These are phyloP conservation scores for Borostomias antarcticus DNA, from an alignment of 2,797 vertebrate genomes.

Conservation along the genomic window DNA sequence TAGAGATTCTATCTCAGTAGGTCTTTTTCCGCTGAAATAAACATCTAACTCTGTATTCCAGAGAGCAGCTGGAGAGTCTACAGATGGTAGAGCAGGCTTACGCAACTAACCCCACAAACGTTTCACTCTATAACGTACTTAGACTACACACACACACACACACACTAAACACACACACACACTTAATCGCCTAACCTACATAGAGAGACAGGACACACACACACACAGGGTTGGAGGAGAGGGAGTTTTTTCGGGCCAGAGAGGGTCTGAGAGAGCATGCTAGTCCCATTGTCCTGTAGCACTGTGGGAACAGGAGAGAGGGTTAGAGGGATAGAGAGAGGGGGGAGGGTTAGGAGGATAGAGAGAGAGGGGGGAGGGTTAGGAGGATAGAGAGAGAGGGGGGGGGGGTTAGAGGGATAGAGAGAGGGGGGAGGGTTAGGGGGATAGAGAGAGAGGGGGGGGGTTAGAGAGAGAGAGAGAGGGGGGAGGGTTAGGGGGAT, in stretches of 20 bases:
- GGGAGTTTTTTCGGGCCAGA: neutral
- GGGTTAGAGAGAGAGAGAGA: conserved; percentile 12
- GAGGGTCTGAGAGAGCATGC: conserved; percentile 1
- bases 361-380: conserved; percentile 17
- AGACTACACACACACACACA: neutral
- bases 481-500: neutral
- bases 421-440: conserved; percentile 14
- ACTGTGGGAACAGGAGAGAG: neutral
- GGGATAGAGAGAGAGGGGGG: conserved; percentile 19
- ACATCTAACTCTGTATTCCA: no score
- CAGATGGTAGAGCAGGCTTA: conserved; percentile 3
- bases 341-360: neutral
- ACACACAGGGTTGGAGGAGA: no score
- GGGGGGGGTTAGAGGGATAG: neutral
- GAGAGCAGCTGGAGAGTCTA: neutral
- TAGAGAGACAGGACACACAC: no score
- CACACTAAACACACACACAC: no score
- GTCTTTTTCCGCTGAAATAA: no score
- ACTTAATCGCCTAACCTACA: no score
- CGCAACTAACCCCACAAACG: conserved; percentile 5
- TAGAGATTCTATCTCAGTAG: no score
- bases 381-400: conserved; percentile 42
- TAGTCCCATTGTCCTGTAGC: conserved; percentile 1
- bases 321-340: neutral
- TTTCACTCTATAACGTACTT: neutral